A percentile compares a stretch with the other conserved stretches of the same genome.
These are phyloP conservation scores for Paramuricea clavata DNA, from an alignment of 92 coral and sea anemone genomes.

Conservation along the genomic window DNA sequence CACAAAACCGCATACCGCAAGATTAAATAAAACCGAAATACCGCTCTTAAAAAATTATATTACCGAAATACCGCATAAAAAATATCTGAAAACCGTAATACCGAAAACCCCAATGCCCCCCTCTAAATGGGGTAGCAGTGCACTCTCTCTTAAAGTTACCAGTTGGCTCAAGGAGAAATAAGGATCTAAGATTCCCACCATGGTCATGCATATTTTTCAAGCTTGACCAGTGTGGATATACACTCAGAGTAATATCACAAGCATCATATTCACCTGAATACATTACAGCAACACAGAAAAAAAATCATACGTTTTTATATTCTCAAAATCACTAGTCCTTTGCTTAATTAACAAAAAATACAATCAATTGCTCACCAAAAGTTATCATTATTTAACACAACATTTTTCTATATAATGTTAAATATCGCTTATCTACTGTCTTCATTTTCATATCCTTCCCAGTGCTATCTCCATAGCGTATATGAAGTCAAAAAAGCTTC, in stretches of 20 bases:
- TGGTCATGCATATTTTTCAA: too few relatives aligned
- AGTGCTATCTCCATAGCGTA: constrained; percentile 62
- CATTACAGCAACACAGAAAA: too few relatives aligned
- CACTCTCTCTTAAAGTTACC: too few relatives aligned
- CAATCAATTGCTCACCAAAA: not conserved
- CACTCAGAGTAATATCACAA: too few relatives aligned
- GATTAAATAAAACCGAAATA: constrained; percentile 7
- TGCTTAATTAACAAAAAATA: not conserved
- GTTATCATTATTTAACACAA: not conserved
- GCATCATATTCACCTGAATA: too few relatives aligned
- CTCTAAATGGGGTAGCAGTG: too few relatives aligned
- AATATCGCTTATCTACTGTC: not conserved
- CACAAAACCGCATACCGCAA: not conserved
- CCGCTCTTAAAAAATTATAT: not conserved
- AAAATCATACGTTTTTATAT: too few relatives aligned
- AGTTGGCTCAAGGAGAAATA: too few relatives aligned
- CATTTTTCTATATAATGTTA: not conserved
- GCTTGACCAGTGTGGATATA: too few relatives aligned
- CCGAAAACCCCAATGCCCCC: too few relatives aligned
- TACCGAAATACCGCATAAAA: constrained; percentile 15
- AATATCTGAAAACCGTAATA: constrained; percentile 1
- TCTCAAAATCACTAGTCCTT: not conserved
- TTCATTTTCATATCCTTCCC: constrained; percentile 24
- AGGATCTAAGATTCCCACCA: too few relatives aligned
- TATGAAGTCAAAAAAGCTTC: constrained; percentile 62